phyloP scores from a whole-genome alignment of 2,888 invertebrate genomes.

The Celastrina argiolus region DNA sequence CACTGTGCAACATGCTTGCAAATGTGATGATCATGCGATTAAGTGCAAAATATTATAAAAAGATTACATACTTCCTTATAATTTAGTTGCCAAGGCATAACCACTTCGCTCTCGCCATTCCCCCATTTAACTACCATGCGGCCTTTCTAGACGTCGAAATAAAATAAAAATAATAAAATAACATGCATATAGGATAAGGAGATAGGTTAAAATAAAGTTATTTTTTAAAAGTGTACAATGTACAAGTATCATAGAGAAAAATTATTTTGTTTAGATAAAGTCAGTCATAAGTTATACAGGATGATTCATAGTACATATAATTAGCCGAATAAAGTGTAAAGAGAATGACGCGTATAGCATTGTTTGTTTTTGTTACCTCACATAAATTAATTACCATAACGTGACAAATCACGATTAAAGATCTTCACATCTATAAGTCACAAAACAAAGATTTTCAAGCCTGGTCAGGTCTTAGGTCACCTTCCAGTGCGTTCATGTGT shows the following conservation, averaged over 20 bases:
- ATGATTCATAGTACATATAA: too few species aligned
- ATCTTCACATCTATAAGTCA: too few species aligned
- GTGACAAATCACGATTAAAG: too few species aligned
- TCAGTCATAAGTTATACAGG: too few species aligned
- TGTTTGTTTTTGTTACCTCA: too few species aligned
- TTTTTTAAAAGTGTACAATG: neutral
- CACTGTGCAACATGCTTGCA: constrained; percentile 23
- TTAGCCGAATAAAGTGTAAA: too few species aligned
- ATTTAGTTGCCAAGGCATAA: constrained; percentile 74
- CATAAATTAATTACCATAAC: too few species aligned
- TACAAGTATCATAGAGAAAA: neutral
- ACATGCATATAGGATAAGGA: constrained; percentile 49
- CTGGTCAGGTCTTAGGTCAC: too few species aligned
- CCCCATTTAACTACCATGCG: constrained; percentile 77
- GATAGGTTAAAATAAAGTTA: constrained; percentile 10
- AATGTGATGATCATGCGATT: constrained; percentile 18
- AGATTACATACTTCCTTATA: constrained; percentile 64
- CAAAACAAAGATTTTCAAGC: too few species aligned
- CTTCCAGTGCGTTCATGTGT: too few species aligned
- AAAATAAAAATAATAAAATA: constrained; percentile 56
- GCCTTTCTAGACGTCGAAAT: constrained; percentile 71
- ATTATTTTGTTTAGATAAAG: neutral
- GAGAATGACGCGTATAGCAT: too few species aligned
- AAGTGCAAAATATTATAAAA: constrained; percentile 35
- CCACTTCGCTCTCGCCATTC: constrained; percentile 71